These are phyloP conservation scores for Podabrus alpinus DNA, from an alignment of 2,888 invertebrate species.

Conservation along the genomic window DNA sequence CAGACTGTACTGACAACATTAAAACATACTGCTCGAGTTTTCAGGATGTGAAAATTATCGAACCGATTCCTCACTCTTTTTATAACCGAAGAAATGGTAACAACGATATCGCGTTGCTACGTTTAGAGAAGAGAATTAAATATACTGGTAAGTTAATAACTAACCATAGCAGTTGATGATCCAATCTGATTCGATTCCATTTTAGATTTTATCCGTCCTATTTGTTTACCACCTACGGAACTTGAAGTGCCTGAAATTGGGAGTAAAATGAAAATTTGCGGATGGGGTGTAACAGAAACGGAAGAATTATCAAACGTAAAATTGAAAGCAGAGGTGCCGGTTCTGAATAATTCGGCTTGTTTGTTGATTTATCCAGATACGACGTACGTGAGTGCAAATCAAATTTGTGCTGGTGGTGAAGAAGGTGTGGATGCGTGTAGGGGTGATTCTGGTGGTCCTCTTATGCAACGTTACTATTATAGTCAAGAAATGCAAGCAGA, in stretches of 20 bases:
- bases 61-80: slow-evolving; percentile 47
- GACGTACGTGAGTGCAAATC: slow-evolving; percentile 4
- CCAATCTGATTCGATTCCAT: background rate
- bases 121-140: background rate
- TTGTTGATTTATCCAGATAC: slow-evolving; percentile 51
- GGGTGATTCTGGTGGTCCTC: slow-evolving; percentile 78
- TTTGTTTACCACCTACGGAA: slow-evolving; percentile 58
- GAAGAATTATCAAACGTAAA: slow-evolving; percentile 52
- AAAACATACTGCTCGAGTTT: background rate
- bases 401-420: slow-evolving; percentile 13
- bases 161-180: background rate
- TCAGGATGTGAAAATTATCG: slow-evolving; percentile 35
- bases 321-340: slow-evolving; percentile 65
- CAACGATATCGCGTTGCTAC: slow-evolving; percentile 23
- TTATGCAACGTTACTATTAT: slow-evolving; percentile 58
- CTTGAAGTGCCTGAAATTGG: slow-evolving; percentile 47
- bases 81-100: slow-evolving; percentile 45
- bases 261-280: slow-evolving; percentile 55
- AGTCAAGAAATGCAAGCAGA: slow-evolving; percentile 38
- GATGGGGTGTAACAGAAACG: slow-evolving; percentile 68
- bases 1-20: slow-evolving; percentile 33
- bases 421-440: slow-evolving; percentile 64
- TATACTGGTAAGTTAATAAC: slow-evolving; percentile 9
- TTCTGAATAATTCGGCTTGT: slow-evolving; percentile 60
- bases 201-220: slow-evolving; percentile 63